These are phyloP conservation scores for Chrysochloris asiatica DNA, from an alignment of 2,113 vertebrate genomes.

Conservation along the genomic window DNA sequence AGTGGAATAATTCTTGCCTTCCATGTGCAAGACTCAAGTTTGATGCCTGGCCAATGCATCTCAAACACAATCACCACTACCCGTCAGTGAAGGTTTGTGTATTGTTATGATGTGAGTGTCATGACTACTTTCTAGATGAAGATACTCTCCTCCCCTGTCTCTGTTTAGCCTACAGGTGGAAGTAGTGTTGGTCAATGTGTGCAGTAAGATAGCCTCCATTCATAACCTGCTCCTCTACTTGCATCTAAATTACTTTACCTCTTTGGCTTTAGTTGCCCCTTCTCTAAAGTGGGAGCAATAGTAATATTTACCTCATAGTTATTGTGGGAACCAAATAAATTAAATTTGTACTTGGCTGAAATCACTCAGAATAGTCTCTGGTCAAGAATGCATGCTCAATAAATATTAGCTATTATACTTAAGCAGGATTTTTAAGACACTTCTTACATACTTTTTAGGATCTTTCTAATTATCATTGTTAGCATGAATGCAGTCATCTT, in stretches of 20 bases:
- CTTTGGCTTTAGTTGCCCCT: not conserved
- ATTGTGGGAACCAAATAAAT: slow-evolving; percentile 22
- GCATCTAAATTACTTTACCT: not conserved
- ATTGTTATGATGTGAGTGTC: not conserved
- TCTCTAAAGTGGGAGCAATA: not conserved
- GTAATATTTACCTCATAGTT: not conserved
- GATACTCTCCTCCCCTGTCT: not conserved
- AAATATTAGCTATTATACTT: slow-evolving; percentile 56
- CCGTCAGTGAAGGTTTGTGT: not conserved
- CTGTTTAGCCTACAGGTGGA: not conserved
- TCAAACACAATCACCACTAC: not conserved
- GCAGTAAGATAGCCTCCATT: not conserved
- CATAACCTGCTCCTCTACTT: not conserved
- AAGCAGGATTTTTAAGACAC: slow-evolving; percentile 77
- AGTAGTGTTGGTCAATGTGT: not conserved
- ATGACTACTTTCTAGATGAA: not conserved
- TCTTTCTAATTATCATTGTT: slow-evolving; percentile 81
- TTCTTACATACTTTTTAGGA: slow-evolving; percentile 75
- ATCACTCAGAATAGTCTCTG: slow-evolving; percentile 17
- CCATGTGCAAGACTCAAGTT: not conserved
- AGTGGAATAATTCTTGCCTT: not conserved
- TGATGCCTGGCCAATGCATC: not conserved
- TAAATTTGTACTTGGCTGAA: slow-evolving; percentile 41
- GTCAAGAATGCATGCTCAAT: slow-evolving; percentile 33
- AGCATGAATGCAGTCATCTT: slow-evolving; percentile 80